phyloP scores from a whole-genome alignment of 2,113 vertebrate genomes.

The Monarcha castaneiventris region DNA sequence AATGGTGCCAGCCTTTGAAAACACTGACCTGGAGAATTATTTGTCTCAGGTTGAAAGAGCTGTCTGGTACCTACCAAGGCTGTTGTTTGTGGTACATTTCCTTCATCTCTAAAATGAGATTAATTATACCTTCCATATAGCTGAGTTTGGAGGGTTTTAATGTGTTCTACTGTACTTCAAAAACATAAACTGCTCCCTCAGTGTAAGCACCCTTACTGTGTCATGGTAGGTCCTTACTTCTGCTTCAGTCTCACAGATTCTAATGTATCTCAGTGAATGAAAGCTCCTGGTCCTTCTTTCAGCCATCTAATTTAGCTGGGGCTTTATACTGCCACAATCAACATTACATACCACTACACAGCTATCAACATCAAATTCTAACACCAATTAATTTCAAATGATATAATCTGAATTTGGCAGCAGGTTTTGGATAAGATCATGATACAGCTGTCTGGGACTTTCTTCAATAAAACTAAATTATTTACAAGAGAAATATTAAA shows the following conservation, averaged over 20 bases:
- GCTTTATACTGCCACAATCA: not conserved
- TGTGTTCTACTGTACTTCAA: not conserved
- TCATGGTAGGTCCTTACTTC: not conserved
- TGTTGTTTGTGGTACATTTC: not conserved
- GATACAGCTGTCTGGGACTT: conserved; percentile 14
- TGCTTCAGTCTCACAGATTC: not conserved
- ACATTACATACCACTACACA: not conserved
- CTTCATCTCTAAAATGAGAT: not conserved
- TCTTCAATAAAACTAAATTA: conserved; percentile 41
- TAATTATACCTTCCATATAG: not conserved
- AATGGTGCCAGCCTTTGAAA: not conserved
- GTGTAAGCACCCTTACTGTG: not conserved
- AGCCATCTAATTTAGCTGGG: not conserved
- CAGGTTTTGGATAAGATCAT: conserved; percentile 19
- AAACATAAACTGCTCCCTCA: not conserved
- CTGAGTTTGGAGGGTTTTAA: not conserved
- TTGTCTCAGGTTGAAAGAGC: not conserved
- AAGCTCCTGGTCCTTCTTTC: not conserved
- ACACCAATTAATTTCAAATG: conserved; percentile 12
- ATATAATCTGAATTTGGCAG: conserved; percentile 19
- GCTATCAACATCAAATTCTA: not conserved
- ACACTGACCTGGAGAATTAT: not conserved
- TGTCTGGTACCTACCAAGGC: not conserved
- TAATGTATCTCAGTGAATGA: not conserved
- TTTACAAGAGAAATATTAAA: conserved; percentile 71